phyloP scores from a whole-genome alignment of 2,888 invertebrate species.

The Ectemnius cavifrons region DNA sequence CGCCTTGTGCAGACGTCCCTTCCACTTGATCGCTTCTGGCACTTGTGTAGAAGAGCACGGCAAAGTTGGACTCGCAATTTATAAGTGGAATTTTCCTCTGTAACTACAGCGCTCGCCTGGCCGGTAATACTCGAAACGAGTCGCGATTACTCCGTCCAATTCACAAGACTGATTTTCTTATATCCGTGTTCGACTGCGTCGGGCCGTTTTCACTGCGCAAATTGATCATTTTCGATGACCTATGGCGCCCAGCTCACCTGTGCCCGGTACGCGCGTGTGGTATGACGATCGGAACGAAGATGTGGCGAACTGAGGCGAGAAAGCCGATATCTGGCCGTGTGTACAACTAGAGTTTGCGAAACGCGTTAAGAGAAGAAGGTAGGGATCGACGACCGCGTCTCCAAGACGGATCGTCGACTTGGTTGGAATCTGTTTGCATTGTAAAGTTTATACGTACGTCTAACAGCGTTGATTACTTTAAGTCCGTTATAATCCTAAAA shows the following conservation, averaged over 20 bases:
- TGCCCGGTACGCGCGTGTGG: constrained; percentile 44
- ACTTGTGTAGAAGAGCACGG: background rate
- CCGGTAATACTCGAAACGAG: background rate
- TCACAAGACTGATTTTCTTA: constrained; percentile 45
- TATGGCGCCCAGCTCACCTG: constrained; percentile 44
- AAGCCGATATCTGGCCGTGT: constrained; percentile 28
- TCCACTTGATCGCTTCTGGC: too few relatives aligned
- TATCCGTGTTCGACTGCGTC: constrained; percentile 25
- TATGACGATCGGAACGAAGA: constrained; percentile 47
- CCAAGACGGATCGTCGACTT: constrained; percentile 38
- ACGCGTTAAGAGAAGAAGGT: constrained; percentile 25
- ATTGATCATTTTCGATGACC: constrained; percentile 19
- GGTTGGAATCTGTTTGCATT: constrained; percentile 71
- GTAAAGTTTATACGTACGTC: constrained; percentile 72
- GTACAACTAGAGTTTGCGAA: constrained; percentile 28
- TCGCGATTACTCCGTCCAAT: constrained; percentile 14
- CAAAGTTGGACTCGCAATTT: background rate
- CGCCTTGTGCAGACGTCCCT: too few relatives aligned
- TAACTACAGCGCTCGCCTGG: background rate
- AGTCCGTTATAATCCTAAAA: constrained; percentile 68
- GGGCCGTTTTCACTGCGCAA: background rate
- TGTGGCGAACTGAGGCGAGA: constrained; percentile 14
- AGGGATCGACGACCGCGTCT: constrained; percentile 24
- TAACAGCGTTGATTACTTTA: constrained; percentile 71
- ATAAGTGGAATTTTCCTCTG: background rate